Conservation (phyloP, 2,113 vertebrate species). For the Dipodomys ordii region DNA sequence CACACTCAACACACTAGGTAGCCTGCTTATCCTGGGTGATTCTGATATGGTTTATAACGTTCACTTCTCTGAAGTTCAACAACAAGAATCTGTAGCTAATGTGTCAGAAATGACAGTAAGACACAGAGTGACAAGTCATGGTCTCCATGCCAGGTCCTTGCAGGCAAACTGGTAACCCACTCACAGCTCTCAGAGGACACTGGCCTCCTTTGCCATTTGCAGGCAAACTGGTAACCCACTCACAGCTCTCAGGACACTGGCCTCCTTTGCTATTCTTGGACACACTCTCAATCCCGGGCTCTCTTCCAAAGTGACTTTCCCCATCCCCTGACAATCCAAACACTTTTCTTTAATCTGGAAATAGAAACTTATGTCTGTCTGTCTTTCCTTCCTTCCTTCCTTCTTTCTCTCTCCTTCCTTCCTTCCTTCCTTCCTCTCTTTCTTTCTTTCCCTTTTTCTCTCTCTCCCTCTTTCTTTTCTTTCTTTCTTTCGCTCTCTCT, state of each 20-base stretch:
- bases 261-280: neutral
- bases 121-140: neutral
- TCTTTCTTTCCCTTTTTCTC: too few relatives aligned
- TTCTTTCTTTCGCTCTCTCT: too few relatives aligned
- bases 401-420: too few relatives aligned
- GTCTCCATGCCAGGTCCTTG: neutral
- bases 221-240: neutral
- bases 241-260: neutral
- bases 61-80: neutral
- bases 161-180: neutral
- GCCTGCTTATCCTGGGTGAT: neutral
- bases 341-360: conserved; percentile 3
- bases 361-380: neutral
- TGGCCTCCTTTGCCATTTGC: neutral
- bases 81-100: neutral
- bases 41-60: neutral
- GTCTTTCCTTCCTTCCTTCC: too few relatives aligned
- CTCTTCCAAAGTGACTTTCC: neutral
- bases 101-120: neutral
- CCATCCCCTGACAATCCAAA: neutral
- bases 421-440: too few relatives aligned
- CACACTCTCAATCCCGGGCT: neutral
- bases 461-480: too few relatives aligned
- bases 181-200: neutral
- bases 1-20: neutral